A percentile compares a stretch with the other conserved stretches of the same genome.
phyloP scores from a whole-genome alignment of 2,113 vertebrate genomes.

The Orycteropus afer region DNA sequence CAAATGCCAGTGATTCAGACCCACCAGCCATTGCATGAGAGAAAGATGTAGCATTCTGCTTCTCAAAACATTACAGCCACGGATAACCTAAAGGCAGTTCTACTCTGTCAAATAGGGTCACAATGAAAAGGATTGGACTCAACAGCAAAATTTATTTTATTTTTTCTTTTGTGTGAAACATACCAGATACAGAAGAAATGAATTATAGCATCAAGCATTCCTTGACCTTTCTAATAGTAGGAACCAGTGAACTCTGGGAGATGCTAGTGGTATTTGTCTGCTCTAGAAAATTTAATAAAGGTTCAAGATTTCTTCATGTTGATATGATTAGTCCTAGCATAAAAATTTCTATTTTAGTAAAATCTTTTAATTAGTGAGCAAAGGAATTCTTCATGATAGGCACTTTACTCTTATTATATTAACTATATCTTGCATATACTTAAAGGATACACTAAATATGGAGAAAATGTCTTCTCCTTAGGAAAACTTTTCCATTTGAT shows the following conservation, averaged over 20 bases:
- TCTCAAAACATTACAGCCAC: too few relatives aligned
- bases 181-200: neutral
- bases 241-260: conserved; percentile 36
- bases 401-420: neutral
- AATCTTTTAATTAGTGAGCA: neutral
- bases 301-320: conserved; percentile 7
- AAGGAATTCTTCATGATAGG: neutral
- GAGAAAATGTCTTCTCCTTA: neutral
- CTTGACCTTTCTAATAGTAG: neutral
- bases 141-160: too few relatives aligned
- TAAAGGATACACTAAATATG: neutral
- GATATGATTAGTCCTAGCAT: conserved; percentile 34
- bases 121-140: too few relatives aligned
- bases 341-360: neutral
- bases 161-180: neutral
- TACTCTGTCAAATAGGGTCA: too few relatives aligned
- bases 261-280: conserved; percentile 22
- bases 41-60: too few relatives aligned
- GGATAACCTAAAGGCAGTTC: too few relatives aligned
- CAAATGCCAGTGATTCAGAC: too few relatives aligned
- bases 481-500: neutral
- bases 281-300: conserved; percentile 37
- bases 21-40: too few relatives aligned
- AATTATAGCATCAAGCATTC: neutral
- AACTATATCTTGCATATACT: neutral